Evolutionary conservation across 2,113 vertebrate genomes (phyloP), one percentile per base, ranked within the genome.

Genomic region (Corythoichthys intestinalis): DNA sequence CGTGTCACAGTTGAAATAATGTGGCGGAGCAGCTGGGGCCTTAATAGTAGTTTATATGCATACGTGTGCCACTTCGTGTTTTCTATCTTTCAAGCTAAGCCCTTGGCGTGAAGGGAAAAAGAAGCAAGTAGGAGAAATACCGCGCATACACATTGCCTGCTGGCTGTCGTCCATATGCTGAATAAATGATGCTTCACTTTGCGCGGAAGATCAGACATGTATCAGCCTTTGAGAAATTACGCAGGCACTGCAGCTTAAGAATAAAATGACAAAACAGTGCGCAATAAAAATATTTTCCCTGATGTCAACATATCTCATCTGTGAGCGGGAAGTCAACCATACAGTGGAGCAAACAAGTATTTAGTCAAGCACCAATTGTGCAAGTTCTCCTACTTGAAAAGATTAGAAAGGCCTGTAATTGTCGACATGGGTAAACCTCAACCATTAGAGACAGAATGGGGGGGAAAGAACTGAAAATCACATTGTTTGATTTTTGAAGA

Each of bases 101-200:
- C 15, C 39, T 17, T 20, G 28, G 62, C 13, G n/a, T n/a, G 53
- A 10, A 7, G 6, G 20, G 20, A 28, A 20, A 28, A 70, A 72
- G 52, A 72, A 54, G 13, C 8, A 17, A 14, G 4, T 14, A 5
- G 28, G 52, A 58, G 38, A 6, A 61, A 44, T 17, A 13, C 20
- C 56, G 59, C 59, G 50, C 39, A 66, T 54, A 66, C 3, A 44
- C 41, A 66, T 34, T 54, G 15, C 61, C 13, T 2, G 60, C 67
- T 72, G 69, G 68, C 75, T 74, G 44, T 80, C 84, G 82, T 84
- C 79, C 75, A 78, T 77, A 71, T 72, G 73, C 67, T 69, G 60
- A 70, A 69, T 75, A 67, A 81, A 75, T 80, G 52, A 69, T 67
- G 58, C 69, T 76, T 85, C 53, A 3, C 66, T 71, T 86, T 80